Conservation (phyloP, 2,888 invertebrate species). For the Nasonovia ribisnigri region DNA sequence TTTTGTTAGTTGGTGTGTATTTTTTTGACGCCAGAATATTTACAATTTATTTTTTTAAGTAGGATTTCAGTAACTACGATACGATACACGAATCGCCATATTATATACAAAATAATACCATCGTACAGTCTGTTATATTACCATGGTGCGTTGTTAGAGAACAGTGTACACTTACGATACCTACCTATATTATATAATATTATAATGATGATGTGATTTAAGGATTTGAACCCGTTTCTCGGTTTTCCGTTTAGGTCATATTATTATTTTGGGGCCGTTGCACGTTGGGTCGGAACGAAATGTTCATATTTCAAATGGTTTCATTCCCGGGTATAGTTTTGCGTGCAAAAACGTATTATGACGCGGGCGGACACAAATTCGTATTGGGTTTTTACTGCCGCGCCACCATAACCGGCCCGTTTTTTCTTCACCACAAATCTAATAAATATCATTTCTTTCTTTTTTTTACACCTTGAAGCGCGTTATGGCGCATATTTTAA, state of each 20-base stretch:
- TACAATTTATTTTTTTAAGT: background rate
- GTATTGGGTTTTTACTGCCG: slow-evolving; percentile 6
- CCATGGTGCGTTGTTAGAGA: background rate
- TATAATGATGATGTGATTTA: background rate
- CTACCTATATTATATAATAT: background rate
- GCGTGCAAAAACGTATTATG: background rate
- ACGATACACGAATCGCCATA: background rate
- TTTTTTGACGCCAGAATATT: background rate
- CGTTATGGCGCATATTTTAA: slow-evolving; percentile 30
- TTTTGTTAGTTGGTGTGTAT: background rate
- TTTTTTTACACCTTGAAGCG: background rate
- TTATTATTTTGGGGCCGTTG: slow-evolving; percentile 4
- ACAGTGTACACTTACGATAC: background rate
- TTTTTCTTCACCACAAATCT: background rate
- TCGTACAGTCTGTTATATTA: background rate
- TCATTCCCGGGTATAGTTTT: background rate
- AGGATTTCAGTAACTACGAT: background rate
- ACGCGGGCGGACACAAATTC: background rate
- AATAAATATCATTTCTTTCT: slow-evolving; percentile 20
- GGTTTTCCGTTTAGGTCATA: background rate
- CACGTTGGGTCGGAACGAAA: background rate
- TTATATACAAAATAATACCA: background rate
- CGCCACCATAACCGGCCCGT: background rate
- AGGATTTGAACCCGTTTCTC: background rate
- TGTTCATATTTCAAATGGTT: background rate